Evolutionary conservation across 1,140 invertebrate genomes (phyloP).

Genomic region (Panagrolaimus sp.): DNA sequence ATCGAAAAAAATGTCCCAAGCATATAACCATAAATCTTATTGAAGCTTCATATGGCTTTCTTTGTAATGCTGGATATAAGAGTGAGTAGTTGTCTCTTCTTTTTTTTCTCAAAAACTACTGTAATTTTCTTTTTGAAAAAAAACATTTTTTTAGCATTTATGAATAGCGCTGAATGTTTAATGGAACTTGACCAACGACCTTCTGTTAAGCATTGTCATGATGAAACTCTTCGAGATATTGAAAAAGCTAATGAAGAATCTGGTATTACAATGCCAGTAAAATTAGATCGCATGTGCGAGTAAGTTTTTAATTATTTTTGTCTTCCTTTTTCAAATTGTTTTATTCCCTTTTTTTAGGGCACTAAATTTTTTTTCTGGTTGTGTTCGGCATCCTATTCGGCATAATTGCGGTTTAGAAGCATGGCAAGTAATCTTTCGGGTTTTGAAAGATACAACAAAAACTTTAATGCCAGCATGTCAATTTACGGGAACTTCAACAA

Average conservation of each 20-base stretch:
- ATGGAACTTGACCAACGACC: constrained; percentile 56
- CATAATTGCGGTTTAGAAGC: constrained; percentile 54
- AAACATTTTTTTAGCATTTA: constrained; percentile 44
- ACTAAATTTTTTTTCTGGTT: constrained; percentile 56
- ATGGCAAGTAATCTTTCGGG: constrained; percentile 58
- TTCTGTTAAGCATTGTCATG: constrained; percentile 55
- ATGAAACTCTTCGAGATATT: constrained; percentile 54
- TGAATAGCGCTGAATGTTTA: constrained; percentile 55
- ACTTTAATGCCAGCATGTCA: constrained; percentile 56
- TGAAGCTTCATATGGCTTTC: constrained; percentile 56
- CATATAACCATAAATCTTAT: constrained; percentile 59
- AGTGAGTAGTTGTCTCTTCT: constrained; percentile 41
- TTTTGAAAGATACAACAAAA: constrained; percentile 57
- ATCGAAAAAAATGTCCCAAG: constrained; percentile 40
- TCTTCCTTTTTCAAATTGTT: constrained; percentile 22
- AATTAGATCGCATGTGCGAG: constrained; percentile 55
- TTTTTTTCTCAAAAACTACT: background rate
- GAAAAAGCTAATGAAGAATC: constrained; percentile 52
- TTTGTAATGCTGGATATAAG: constrained; percentile 59
- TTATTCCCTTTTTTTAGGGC: constrained; percentile 40
- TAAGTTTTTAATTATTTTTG: constrained; percentile 32
- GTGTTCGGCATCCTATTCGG: constrained; percentile 50
- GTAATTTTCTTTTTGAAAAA: background rate
- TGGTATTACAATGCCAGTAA: constrained; percentile 43
- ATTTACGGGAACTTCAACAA: constrained; percentile 31